Conservation (phyloP, 37 sponge, comb jelly and placozoan genomes). For the Cladorhizidae sp. region DNA sequence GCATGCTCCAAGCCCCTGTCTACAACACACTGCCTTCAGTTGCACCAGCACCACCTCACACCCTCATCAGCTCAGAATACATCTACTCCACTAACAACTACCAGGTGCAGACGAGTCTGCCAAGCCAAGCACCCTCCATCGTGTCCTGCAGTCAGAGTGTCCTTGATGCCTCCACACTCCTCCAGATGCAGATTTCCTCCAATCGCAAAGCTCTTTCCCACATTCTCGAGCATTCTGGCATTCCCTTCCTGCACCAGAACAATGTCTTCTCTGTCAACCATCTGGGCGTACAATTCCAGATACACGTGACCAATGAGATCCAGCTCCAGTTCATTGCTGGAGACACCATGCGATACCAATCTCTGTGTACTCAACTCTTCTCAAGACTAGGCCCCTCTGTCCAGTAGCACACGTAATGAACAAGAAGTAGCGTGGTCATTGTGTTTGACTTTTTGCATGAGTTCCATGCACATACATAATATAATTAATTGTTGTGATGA, state of each 20-base stretch:
- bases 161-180: not conserved
- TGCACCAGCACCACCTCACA: not conserved
- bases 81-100: not conserved
- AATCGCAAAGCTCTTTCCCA: slow-evolving; percentile 22
- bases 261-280: slow-evolving; percentile 38
- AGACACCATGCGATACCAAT: slow-evolving; percentile 50
- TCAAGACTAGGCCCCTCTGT: not conserved
- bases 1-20: slow-evolving; percentile 8
- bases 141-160: not conserved
- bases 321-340: slow-evolving; percentile 67
- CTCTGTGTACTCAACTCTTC: slow-evolving; percentile 49
- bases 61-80: slow-evolving; percentile 4
- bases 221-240: slow-evolving; percentile 17
- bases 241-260: slow-evolving; percentile 21
- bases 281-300: slow-evolving; percentile 40
- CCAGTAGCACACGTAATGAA: slow-evolving; percentile 5
- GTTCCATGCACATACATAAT: too few species aligned
- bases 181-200: not conserved
- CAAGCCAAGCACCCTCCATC: not conserved
- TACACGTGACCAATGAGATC: slow-evolving; percentile 37
- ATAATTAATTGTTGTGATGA: too few species aligned
- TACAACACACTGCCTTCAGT: not conserved
- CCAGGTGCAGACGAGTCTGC: not conserved
- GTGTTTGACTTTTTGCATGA: too few species aligned
- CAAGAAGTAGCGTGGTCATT: too few species aligned